Evolutionary conservation across 2,888 invertebrate genomes (phyloP).

Genomic region (Amphiduros pacificus): DNA sequence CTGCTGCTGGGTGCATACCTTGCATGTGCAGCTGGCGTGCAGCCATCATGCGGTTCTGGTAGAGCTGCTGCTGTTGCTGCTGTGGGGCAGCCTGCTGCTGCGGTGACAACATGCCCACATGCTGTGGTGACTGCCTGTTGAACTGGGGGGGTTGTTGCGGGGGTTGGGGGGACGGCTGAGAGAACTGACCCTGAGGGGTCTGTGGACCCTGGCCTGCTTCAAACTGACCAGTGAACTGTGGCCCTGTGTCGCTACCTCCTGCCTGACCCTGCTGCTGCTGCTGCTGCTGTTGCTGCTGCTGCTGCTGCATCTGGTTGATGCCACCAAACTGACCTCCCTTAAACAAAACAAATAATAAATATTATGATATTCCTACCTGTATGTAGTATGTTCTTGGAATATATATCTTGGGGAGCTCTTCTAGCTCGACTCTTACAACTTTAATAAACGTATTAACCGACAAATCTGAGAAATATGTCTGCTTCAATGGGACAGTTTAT

Average conservation of each 20-base stretch:
- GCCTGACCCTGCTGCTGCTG: conserved; percentile 48
- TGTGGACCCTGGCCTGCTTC: too few relatives aligned
- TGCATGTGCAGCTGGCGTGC: conserved; percentile 26
- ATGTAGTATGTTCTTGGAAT: too few relatives aligned
- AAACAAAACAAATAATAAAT: too few relatives aligned
- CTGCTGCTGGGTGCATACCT: neutral
- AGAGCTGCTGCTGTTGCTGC: conserved; percentile 63
- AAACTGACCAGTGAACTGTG: neutral
- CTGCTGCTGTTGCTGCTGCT: conserved; percentile 31
- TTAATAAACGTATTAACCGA: too few relatives aligned
- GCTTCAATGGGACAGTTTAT: neutral
- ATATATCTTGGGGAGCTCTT: neutral
- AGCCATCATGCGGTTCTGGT: conserved; percentile 40
- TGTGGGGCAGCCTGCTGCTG: neutral
- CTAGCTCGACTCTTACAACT: neutral
- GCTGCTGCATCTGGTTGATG: conserved; percentile 28
- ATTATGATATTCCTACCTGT: too few relatives aligned
- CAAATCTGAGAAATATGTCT: too few relatives aligned
- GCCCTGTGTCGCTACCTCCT: neutral
- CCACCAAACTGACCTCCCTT: too few relatives aligned
- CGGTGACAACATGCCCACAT: neutral
- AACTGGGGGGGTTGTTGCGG: too few relatives aligned
- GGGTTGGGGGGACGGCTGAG: too few relatives aligned
- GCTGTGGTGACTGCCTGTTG: neutral
- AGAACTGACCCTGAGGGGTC: too few relatives aligned